Conservation (phyloP, 2,888 invertebrate species). For the Mesorhabditis belari region DNA sequence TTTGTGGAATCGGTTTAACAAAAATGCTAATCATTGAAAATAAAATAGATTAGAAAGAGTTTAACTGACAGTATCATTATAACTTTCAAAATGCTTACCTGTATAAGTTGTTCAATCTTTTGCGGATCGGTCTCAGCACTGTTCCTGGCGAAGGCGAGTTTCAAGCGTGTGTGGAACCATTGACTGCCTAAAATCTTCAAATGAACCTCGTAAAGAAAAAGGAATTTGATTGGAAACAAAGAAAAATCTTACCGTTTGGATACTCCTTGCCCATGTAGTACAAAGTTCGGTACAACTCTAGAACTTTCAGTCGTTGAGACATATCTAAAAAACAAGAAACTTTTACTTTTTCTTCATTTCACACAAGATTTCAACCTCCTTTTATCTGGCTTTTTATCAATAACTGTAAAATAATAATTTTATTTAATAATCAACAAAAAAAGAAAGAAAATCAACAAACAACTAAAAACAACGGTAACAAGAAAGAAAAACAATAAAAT, state of each 20-base stretch:
- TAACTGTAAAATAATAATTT: no score
- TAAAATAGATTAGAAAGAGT: no score
- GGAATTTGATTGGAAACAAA: no score
- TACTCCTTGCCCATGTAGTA: conserved; percentile 46
- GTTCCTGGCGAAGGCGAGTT: conserved; percentile 38
- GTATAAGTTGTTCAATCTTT: conserved; percentile 22
- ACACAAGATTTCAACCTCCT: no score
- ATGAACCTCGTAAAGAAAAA: no score
- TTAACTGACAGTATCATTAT: no score
- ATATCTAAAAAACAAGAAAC: conserved; percentile 2
- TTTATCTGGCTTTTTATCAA: no score
- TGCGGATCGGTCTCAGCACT: conserved; percentile 16
- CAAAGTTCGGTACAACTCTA: conserved; percentile 36
- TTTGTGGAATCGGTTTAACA: no score
- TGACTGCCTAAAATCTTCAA: conserved; percentile 5
- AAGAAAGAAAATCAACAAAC: not conserved
- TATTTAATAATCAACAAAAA: no score
- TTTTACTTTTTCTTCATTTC: no score
- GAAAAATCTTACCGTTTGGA: conserved; percentile 26
- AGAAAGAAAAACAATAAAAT: conserved; percentile 1
- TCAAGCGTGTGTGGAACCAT: conserved; percentile 43
- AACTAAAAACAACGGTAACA: not conserved
- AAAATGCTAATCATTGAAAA: no score
- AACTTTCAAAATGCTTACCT: no score
- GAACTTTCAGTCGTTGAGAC: conserved; percentile 16